Conservation (phyloP, 2,888 invertebrate genomes). For the Drosophila ustulata region DNA sequence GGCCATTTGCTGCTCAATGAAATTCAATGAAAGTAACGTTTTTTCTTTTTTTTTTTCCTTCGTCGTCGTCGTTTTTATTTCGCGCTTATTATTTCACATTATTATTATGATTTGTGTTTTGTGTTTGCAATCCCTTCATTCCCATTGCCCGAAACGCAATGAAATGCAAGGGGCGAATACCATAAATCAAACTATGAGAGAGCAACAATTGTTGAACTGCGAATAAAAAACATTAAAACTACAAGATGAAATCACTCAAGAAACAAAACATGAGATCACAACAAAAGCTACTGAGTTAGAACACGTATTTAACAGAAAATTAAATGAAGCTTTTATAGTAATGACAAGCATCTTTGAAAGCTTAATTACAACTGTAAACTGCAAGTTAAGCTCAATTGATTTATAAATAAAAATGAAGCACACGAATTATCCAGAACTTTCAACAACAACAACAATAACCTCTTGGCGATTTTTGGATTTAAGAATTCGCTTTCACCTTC, state of each 20-base stretch:
- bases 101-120: constrained; percentile 20
- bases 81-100: constrained; percentile 33
- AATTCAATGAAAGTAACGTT: constrained; percentile 70
- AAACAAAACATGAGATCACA: constrained; percentile 18
- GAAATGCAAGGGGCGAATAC: constrained; percentile 52
- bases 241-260: constrained; percentile 4
- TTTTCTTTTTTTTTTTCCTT: constrained; percentile 6
- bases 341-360: not conserved
- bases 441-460: constrained; percentile 4
- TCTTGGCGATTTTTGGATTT: constrained; percentile 12
- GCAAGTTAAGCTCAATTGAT: not conserved
- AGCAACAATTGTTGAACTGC: constrained; percentile 35
- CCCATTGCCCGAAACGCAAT: constrained; percentile 44
- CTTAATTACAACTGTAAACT: not conserved
- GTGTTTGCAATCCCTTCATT: constrained; percentile 14
- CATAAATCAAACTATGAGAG: constrained; percentile 20
- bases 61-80: constrained; percentile 18
- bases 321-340: not conserved
- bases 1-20: constrained; percentile 57
- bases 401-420: not conserved
- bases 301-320: not conserved
- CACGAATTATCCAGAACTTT: constrained; percentile 25
- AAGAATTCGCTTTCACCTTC: constrained; percentile 61
- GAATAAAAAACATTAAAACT: constrained; percentile 1
- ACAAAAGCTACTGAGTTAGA: not conserved